These are phyloP conservation scores for Pantherophis vulpinus DNA, from an alignment of 2,797 vertebrate genomes.

Conservation along the genomic window DNA sequence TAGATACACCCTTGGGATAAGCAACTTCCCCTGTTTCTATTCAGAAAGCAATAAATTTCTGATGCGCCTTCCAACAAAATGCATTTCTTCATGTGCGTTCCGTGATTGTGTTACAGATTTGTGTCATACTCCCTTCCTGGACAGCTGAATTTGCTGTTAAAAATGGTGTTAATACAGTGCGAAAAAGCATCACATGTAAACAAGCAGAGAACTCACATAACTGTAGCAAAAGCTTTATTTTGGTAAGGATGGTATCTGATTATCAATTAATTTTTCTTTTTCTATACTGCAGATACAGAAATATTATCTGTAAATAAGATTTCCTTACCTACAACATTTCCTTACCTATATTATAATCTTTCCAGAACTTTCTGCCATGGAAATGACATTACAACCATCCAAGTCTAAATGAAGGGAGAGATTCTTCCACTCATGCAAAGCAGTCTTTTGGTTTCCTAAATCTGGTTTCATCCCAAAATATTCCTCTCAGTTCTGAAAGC, in stretches of 20 bases:
- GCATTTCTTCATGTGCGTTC: not conserved
- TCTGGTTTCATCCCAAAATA: not conserved
- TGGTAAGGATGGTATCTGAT: not conserved
- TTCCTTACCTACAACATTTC: not conserved
- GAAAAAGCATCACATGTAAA: not conserved
- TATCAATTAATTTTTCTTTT: not conserved
- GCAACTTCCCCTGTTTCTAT: not conserved
- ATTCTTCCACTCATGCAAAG: not conserved
- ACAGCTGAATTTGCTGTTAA: conserved; percentile 2
- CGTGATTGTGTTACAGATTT: not conserved
- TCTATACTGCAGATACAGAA: not conserved
- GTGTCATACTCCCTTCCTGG: not conserved
- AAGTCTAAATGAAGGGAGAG: not conserved
- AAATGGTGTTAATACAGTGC: not conserved
- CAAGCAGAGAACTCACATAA: not conserved
- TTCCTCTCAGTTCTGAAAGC: not conserved
- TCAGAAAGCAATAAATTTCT: not conserved
- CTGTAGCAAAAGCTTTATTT: not conserved
- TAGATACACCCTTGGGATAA: not conserved
- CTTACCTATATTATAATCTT: not conserved
- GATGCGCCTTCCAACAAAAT: not conserved
- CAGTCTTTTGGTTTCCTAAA: not conserved
- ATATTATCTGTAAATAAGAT: not conserved
- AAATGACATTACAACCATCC: not conserved
- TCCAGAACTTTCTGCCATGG: not conserved